A percentile compares a stretch with the other conserved stretches of the same genome.
Conservation (phyloP, 2,797 vertebrate species). For the Carcharodon carcharias region DNA sequence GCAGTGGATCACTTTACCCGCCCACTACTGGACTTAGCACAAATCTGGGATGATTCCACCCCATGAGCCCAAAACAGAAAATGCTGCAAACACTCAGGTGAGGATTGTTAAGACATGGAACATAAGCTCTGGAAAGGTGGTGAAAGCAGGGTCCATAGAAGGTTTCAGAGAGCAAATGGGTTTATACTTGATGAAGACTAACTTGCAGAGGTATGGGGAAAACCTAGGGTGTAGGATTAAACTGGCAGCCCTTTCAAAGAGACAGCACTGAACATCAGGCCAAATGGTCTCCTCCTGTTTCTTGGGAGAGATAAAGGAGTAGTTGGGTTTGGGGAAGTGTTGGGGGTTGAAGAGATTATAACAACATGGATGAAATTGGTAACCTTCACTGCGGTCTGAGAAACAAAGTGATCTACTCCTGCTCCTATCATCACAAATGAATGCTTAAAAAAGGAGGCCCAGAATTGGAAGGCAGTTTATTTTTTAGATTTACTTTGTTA, state of each 20-base stretch:
- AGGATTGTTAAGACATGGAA: too few relatives aligned
- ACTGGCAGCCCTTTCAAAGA: not conserved
- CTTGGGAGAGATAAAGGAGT: not conserved
- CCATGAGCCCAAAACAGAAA: not conserved
- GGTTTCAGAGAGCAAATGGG: too few relatives aligned
- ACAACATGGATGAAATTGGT: not conserved
- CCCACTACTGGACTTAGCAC: too few relatives aligned
- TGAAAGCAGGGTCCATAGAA: too few relatives aligned
- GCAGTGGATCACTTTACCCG: too few relatives aligned
- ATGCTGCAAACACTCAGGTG: not conserved
- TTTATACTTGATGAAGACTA: too few relatives aligned
- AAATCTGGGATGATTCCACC: too few relatives aligned
- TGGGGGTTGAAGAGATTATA: not conserved
- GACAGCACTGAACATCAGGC: not conserved
- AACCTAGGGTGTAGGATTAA: too few relatives aligned
- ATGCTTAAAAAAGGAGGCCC: not conserved
- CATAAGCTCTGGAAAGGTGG: too few relatives aligned
- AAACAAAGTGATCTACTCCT: not conserved
- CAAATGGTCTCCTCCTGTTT: not conserved
- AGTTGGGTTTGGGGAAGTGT: not conserved
- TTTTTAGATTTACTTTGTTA: not conserved
- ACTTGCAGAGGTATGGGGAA: too few relatives aligned
- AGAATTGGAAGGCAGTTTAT: not conserved
- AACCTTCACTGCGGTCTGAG: not conserved
- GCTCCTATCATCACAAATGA: not conserved